phyloP scores from a whole-genome alignment of 2,113 vertebrate genomes.

The Alaudala cheleensis region DNA sequence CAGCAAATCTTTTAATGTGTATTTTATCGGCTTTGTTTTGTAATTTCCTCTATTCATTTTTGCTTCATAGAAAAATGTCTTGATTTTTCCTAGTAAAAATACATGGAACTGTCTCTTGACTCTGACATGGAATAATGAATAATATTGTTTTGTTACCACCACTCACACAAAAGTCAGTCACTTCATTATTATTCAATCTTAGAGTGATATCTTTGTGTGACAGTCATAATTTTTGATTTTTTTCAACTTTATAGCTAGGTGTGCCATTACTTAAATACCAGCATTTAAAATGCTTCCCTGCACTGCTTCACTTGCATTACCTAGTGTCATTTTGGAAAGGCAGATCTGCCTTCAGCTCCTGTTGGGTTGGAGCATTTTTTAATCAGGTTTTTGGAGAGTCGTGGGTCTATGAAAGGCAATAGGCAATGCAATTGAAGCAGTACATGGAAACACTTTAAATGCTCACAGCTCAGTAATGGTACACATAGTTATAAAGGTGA shows the following conservation, averaged over 20 bases:
- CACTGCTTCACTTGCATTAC: background rate
- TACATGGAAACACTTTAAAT: background rate
- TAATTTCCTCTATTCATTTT: background rate
- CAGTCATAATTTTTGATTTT: background rate
- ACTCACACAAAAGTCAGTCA: background rate
- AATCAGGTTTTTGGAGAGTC: background rate
- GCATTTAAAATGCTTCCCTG: background rate
- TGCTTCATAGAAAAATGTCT: background rate
- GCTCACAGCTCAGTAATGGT: fast-evolving
- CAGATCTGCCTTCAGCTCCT: background rate
- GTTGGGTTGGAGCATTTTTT: background rate
- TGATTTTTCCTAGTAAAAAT: background rate
- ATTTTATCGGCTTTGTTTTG: background rate
- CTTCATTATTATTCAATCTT: background rate
- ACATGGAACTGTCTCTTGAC: background rate
- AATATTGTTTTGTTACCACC: background rate
- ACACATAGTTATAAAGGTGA: background rate
- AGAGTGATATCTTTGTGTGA: background rate
- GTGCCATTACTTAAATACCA: background rate
- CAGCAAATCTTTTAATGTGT: background rate
- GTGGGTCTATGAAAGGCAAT: no score
- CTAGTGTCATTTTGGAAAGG: background rate
- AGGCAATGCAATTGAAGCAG: background rate
- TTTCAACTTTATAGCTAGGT: background rate
- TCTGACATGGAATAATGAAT: background rate